Base-by-base conservation (phyloP, 2,113 vertebrate genomes). In the Notothenia coriiceps region DNA sequence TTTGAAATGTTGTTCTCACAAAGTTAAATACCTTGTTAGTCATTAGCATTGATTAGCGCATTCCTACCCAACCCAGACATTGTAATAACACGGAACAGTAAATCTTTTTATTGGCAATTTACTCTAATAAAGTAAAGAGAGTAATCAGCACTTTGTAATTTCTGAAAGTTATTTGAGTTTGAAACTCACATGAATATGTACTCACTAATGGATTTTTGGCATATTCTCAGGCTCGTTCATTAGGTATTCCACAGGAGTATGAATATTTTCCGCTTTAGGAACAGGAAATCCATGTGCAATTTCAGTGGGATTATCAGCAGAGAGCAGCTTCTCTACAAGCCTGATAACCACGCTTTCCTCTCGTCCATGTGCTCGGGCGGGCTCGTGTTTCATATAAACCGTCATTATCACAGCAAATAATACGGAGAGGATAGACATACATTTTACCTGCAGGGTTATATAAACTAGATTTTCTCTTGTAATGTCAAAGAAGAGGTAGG, bases 251-350 rank as follows among this genome's bases (percentile, higher is more conserved):
- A 15, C 69, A n/a, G 18, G 55, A 64, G 87, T 79, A 9, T 86
- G 82, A 90, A 91, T 90, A 80, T 82, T 86, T 88, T 84, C 86
- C 80, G 83, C 85, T 76, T 82, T 57, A 50, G 40, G 64, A 91
- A 89, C 85, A 93, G 92, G 85, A 94, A 91, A 92, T 92, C 90
- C 82, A 90, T 91, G 86, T 82, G 86, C 80, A 90, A 91, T 89
- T 93, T 91, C 90, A 77, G 73, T 4, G 64, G 89, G 89, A 92
- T 92, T 93, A 93, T 91, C 91, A 92, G 87, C 75, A 60, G 60
- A 85, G 77, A 35, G 83, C 92, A 91, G 90, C 87, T 79, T 83
- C 77, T 85, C 75, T 33, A 20, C n/a, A 2, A 63, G 70, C 74
- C 80, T n/a, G 81, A 92, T 92, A 90, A 86, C 75, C 71, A 22